Evolutionary conservation across 2,888 invertebrate species (phyloP).

Genomic region (Selenia dentaria): DNA sequence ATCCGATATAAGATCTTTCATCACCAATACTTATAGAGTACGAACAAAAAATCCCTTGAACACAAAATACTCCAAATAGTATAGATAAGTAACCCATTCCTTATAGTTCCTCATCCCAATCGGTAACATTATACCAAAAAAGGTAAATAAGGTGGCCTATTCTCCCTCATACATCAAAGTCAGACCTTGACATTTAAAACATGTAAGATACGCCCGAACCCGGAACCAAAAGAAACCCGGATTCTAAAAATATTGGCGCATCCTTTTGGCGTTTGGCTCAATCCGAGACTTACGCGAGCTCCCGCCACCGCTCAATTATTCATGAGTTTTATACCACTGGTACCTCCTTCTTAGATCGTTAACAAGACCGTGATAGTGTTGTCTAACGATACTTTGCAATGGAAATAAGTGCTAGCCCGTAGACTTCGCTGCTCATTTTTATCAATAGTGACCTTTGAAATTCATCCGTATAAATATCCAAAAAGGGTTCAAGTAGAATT

Average conservation of each 20-base stretch:
- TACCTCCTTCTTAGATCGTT: conserved; percentile 42
- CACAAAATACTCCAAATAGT: too few relatives aligned
- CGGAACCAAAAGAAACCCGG: neutral
- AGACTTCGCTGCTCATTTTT: too few relatives aligned
- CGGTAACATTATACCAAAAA: neutral
- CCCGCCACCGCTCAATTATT: conserved; percentile 44
- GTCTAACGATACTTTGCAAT: neutral
- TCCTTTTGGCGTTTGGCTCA: conserved; percentile 21
- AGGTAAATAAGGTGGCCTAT: conserved; percentile 2
- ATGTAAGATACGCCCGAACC: conserved; percentile 6
- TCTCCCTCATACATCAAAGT: conserved; percentile 16
- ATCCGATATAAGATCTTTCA: too few relatives aligned
- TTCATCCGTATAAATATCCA: too few relatives aligned
- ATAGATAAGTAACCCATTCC: too few relatives aligned
- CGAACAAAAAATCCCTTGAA: too few relatives aligned
- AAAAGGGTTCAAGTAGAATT: too few relatives aligned
- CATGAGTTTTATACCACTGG: conserved; percentile 38
- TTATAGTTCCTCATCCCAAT: too few relatives aligned
- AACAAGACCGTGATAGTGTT: neutral
- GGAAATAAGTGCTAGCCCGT: too few relatives aligned
- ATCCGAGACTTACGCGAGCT: conserved; percentile 40
- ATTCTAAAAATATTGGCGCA: conserved; percentile 16
- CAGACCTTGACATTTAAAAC: conserved; percentile 5
- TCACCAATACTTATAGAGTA: too few relatives aligned
- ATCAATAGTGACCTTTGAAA: too few relatives aligned